Evolutionary conservation across 2,888 invertebrate genomes (phyloP).

Genomic region (Trichogramma evanescens): DNA sequence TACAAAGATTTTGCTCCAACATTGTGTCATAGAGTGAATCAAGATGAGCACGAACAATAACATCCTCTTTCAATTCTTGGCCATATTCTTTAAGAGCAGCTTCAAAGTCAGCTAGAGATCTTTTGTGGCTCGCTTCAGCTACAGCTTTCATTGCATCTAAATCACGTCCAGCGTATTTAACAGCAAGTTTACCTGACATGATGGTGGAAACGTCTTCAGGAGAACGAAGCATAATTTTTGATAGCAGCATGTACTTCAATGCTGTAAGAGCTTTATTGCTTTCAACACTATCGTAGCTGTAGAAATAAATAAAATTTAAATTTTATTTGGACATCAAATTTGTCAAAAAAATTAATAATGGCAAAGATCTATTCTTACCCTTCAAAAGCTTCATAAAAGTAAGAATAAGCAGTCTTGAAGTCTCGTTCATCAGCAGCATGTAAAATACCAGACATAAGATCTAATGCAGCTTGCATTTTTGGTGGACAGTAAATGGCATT

Average conservation of each 20-base stretch:
- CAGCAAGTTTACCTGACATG: conserved; percentile 91
- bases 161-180: conserved; percentile 92
- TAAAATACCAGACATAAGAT: conserved; percentile 93
- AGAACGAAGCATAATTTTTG: conserved; percentile 96
- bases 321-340: not conserved
- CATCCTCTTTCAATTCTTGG: conserved; percentile 87
- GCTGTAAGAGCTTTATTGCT: conserved; percentile 85
- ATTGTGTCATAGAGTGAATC: conserved; percentile 96
- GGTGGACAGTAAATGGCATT: conserved; percentile 99
- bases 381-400: conserved; percentile 99
- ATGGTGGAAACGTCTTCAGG: conserved; percentile 94
- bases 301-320: conserved; percentile 4
- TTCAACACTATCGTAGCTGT: conserved; percentile 74
- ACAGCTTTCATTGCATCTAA: conserved; percentile 98
- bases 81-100: conserved; percentile 79
- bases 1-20: conserved; percentile 97
- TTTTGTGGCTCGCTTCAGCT: conserved; percentile 90
- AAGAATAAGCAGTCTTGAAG: conserved; percentile 99
- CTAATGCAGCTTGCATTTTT: conserved; percentile 94
- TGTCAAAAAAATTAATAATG: not conserved
- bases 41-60: conserved; percentile 93
- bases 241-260: conserved; percentile 98
- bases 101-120: conserved; percentile 96
- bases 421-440: conserved; percentile 99
- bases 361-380: conserved; percentile 56